Conservation (phyloP, 2,797 vertebrate genomes). For the Typhlichthys eigenmanni region DNA sequence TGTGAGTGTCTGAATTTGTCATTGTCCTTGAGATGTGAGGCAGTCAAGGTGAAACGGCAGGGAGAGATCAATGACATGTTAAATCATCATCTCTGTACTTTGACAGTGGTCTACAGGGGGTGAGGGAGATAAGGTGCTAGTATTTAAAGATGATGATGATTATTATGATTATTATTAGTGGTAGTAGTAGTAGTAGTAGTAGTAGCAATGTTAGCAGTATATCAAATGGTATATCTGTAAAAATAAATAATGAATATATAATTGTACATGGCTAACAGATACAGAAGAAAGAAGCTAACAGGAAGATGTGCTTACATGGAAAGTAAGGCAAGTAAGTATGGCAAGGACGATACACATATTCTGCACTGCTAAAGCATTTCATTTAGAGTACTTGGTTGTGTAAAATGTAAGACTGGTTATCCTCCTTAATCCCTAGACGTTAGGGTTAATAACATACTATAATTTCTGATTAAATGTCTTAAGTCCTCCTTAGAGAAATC, state of each 20-base stretch:
- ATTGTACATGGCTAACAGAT: too few relatives aligned
- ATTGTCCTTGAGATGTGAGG: slow-evolving; percentile 12
- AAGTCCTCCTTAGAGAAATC: slow-evolving; percentile 9
- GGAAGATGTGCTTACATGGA: too few relatives aligned
- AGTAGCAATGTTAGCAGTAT: too few relatives aligned
- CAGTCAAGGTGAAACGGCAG: slow-evolving; percentile 16
- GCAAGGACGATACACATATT: not conserved
- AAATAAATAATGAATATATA: too few relatives aligned
- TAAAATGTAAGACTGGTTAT: slow-evolving; percentile 31
- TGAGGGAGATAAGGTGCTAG: too few relatives aligned
- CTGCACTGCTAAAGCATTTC: slow-evolving; percentile 14
- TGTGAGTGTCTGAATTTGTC: not conserved
- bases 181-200: too few relatives aligned
- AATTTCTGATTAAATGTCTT: slow-evolving; percentile 51
- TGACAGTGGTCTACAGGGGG: not conserved
- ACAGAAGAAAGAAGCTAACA: too few relatives aligned
- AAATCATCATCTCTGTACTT: slow-evolving; percentile 11
- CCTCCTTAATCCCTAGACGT: slow-evolving; percentile 37
- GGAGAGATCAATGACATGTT: slow-evolving; percentile 23
- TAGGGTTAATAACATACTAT: slow-evolving; percentile 28
- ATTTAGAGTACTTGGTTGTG: slow-evolving; percentile 2
- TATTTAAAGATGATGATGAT: too few relatives aligned
- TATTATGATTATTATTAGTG: too few relatives aligned
- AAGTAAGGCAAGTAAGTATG: too few relatives aligned
- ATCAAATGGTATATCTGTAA: too few relatives aligned